phyloP scores from a whole-genome alignment of 2,888 invertebrate species.

The Thyatira batis region DNA sequence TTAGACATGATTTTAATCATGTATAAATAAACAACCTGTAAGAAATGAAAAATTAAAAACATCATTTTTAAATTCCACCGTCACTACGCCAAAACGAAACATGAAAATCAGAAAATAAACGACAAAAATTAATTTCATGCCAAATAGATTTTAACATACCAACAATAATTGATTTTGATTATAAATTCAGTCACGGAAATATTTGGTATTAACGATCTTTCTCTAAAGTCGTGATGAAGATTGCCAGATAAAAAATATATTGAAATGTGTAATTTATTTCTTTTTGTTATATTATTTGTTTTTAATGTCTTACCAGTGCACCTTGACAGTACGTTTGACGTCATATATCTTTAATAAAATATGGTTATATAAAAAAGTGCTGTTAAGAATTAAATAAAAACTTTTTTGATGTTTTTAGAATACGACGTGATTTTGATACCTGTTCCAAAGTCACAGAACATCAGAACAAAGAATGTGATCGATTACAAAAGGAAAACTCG shows the following conservation, averaged over 20 bases:
- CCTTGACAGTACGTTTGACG: constrained; percentile 35
- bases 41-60: neutral
- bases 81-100: constrained; percentile 9
- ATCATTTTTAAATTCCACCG: neutral
- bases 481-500: constrained; percentile 10
- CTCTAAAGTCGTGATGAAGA: constrained; percentile 20
- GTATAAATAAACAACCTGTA: neutral
- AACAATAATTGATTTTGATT: constrained; percentile 11
- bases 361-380: neutral
- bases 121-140: constrained; percentile 58
- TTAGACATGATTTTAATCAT: too few species aligned
- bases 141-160: constrained; percentile 37
- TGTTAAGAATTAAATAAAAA: neutral
- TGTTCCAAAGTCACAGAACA: constrained; percentile 26
- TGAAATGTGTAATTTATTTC: constrained; percentile 23
- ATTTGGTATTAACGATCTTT: neutral
- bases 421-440: constrained; percentile 64
- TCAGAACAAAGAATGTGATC: constrained; percentile 20
- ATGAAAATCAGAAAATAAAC: constrained; percentile 14
- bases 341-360: neutral
- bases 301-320: constrained; percentile 28
- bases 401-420: constrained; percentile 41
- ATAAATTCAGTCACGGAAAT: neutral
- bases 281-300: constrained; percentile 22
- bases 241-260: constrained; percentile 12